Base-by-base conservation (phyloP, 2,113 vertebrate species). In the Hirundichthys speculiger region DNA sequence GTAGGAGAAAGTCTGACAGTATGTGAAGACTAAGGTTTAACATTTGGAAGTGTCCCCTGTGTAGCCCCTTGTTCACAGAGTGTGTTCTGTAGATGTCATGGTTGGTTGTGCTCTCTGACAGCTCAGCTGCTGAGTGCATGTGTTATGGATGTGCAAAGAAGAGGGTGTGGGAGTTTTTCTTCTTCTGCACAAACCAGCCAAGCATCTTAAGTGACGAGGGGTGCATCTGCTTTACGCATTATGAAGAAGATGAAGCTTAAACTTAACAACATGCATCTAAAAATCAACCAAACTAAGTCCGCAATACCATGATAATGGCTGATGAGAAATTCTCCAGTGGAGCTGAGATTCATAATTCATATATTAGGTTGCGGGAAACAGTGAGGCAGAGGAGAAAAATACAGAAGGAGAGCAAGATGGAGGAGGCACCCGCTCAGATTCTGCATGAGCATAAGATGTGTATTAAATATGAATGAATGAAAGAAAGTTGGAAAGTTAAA, bases 381-480 rank as follows among this genome's bases (percentile, higher is more conserved):
- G 56, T 76, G 73, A 80, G 54, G 74, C 55, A 24, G 54, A 64
- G 62, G 45, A 54, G 62, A 62, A 59, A 67, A 30, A 46, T 11
- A 9, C 13, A 38, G 20, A n/a, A 40, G 15, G 48, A 57, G 30
- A 43, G 61, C 38, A 48, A 68, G 78, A 64, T 4, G 30, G 52
- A 66, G 68, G 66, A 67, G 38, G 56, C 75, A 62, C 68, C 64
- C 45, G 74, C 86, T 83, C 45, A 30, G 84, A 86, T 87, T 87
- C 70, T 58, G 79, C 77, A 75, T 87, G 75, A 92, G 88, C 77
- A 69, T 56, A 73, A 48, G 58, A 79, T 79, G 87, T 89, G 85
- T 90, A 92, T 92, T 88, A 93, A 92, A 91, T 88, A 92, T 89
- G 86, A 90, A 81, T 69, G 80, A 91, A 79, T 67, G 79, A 79